A percentile compares a stretch with the other conserved stretches of the same genome.
phyloP scores from a whole-genome alignment of 1,140 invertebrate species.

The Triops cancriformis region DNA sequence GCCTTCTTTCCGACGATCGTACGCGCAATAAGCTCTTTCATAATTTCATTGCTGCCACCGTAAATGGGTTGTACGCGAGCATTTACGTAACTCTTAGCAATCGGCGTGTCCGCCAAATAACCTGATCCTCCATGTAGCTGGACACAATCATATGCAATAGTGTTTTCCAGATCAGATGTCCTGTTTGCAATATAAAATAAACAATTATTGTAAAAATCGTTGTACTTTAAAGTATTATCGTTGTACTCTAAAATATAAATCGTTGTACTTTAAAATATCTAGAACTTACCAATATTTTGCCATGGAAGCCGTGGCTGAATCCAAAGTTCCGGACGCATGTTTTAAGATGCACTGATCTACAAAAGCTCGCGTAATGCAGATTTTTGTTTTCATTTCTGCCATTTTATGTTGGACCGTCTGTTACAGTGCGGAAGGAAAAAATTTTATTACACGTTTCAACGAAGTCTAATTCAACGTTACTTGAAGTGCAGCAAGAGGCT shows the following conservation, averaged over 20 bases:
- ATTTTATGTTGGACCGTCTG: constrained; percentile 46
- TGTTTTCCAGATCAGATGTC: constrained; percentile 40
- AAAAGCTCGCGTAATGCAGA: constrained; percentile 41
- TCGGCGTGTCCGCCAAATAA: constrained; percentile 47
- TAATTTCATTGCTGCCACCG: constrained; percentile 47
- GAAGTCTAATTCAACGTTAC: constrained; percentile 30
- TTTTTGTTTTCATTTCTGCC: constrained; percentile 45
- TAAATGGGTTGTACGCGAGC: constrained; percentile 45
- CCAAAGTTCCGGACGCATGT: constrained; percentile 38
- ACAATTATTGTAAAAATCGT: neutral
- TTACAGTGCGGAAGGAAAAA: neutral
- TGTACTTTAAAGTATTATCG: neutral
- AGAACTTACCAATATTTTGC: constrained; percentile 41
- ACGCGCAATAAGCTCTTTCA: constrained; percentile 44
- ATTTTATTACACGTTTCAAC: neutral
- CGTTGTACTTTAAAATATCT: neutral
- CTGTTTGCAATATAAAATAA: constrained; percentile 6
- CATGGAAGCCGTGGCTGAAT: constrained; percentile 43
- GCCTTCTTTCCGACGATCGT: constrained; percentile 31
- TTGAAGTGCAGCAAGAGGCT: constrained; percentile 41
- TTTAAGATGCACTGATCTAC: constrained; percentile 42
- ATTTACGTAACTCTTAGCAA: constrained; percentile 42
- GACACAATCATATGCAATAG: constrained; percentile 40
- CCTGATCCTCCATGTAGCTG: constrained; percentile 47
- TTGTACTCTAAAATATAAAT: neutral